Percentiles rank a stretch among this genome's conserved stretches.
These are phyloP conservation scores for Aplidium turbinatum DNA, from an alignment of 23 tunicate genomes.

Conservation along the genomic window DNA sequence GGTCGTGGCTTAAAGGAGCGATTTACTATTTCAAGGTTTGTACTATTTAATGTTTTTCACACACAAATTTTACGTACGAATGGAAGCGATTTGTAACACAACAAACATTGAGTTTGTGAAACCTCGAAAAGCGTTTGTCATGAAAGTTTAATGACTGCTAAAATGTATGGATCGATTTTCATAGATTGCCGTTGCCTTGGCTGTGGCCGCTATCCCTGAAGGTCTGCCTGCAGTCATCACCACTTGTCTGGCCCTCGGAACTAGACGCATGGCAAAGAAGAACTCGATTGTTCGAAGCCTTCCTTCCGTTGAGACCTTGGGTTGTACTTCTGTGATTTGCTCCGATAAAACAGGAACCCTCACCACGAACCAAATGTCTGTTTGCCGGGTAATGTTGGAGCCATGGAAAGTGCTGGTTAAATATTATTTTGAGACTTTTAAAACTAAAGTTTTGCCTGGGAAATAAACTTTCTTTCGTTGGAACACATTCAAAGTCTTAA, in stretches of 20 bases:
- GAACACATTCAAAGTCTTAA: no score
- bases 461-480: no score
- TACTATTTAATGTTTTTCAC: no score
- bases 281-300: conserved; percentile 98
- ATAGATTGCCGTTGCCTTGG: conserved; percentile 97
- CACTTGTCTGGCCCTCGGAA: conserved; percentile 99
- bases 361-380: conserved; percentile 99
- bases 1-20: conserved; percentile 98
- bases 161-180: no score
- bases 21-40: conserved; percentile 95
- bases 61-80: no score
- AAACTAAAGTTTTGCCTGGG: no score
- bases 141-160: no score
- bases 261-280: conserved; percentile 98
- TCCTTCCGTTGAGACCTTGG: conserved; percentile 98
- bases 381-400: conserved; percentile 44
- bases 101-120: no score
- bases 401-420: no score
- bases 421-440: no score
- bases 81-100: no score
- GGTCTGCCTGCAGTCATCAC: conserved; percentile 99
- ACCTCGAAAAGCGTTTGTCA: no score
- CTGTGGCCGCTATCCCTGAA: conserved; percentile 99
- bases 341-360: conserved; percentile 99
- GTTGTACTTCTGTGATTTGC: conserved; percentile 99